Base-by-base conservation (phyloP, 2,888 invertebrate species). In the Asteroscopus sphinx region DNA sequence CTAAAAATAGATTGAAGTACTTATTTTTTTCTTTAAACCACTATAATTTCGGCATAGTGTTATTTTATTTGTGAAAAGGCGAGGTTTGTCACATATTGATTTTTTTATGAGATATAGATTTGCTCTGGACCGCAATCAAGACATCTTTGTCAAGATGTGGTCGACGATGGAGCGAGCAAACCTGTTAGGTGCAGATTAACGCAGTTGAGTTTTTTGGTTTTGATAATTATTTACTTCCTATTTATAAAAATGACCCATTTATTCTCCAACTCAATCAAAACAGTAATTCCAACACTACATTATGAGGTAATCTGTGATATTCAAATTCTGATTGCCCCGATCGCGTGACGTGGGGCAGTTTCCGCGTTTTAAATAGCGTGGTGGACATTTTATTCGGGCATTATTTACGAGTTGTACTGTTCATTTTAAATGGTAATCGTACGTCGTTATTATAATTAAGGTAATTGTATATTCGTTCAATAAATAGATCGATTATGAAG, bases 371-470 rank as follows among this genome's bases (percentile, higher is more conserved):
- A 65, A 37, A n/a, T 12, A 26, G 21, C 56, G 21, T 12, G 71
- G 21, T 12, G 71, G 44, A 33, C 46, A 39, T 64, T 70, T 66
- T 46, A 65, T 33, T 48, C 12, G 11, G 7, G 51, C 35, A 52
- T 56, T 66, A 66, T 66, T 66, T 70, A 66, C 44, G 49, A 47
- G 33, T 53, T 44, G 42, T 47, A 56, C 15, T 30, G 40, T 36
- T 45, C 72, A 65, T 65, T 70, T 67, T 57, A 70, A 63, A 66
- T 70, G 65, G 47, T 52, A 71, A 71, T 71, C 33, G 48, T 33
- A 0, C 17, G 40, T 33, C 49, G 58, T 66, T 66, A 71, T 67
- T 71, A 52, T 65, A 66, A 66, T 66, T 44, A 65, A 46, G 26
- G 26, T 15, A 17, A 35, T 70, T 65, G 47, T 70, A 40, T 26